Evolutionary conservation across 2,797 vertebrate genomes (phyloP).

Genomic region (Astyanax mexicanus): DNA sequence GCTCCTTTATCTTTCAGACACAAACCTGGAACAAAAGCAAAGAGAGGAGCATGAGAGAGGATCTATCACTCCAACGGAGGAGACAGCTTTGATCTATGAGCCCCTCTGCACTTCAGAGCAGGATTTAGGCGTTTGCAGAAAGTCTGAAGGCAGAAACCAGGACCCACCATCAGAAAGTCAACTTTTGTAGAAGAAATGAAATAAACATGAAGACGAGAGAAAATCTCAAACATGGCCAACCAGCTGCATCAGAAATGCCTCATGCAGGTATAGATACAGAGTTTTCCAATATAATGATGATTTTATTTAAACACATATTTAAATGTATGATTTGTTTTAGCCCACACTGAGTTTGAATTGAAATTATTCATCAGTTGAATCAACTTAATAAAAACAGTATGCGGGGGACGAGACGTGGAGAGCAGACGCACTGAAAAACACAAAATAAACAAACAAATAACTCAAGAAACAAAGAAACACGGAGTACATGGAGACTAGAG

Average conservation of each 20-base stretch:
- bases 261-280: no score
- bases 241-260: background rate
- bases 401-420: no score
- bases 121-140: background rate
- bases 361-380: no score
- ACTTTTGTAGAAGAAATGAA: background rate
- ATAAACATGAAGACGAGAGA: background rate
- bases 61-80: background rate
- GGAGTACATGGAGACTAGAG: no score
- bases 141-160: background rate
- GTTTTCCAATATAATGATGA: background rate
- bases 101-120: background rate
- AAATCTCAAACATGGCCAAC: background rate
- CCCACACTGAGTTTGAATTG: no score
- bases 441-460: no score
- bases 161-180: background rate
- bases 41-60: constrained; percentile 20
- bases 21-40: constrained; percentile 50
- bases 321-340: no score
- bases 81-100: background rate
- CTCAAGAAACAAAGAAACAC: no score
- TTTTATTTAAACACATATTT: no score
- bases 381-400: no score
- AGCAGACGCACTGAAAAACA: no score
- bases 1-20: constrained; percentile 36